Evolutionary conservation across 1,140 invertebrate genomes (phyloP), one percentile per base, ranked within the genome.

Genomic region (Megathymus violae): DNA sequence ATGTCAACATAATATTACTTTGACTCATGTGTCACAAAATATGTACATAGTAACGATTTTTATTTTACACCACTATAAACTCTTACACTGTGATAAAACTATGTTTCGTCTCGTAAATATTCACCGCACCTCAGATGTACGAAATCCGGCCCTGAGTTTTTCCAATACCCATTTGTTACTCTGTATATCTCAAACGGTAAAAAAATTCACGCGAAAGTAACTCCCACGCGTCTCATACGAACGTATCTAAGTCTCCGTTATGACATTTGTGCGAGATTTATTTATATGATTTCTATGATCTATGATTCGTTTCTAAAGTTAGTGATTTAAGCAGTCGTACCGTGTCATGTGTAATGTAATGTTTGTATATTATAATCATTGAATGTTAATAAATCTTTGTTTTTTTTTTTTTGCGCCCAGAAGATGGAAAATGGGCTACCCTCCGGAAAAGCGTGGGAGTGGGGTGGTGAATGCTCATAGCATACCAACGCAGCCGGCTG

Each of bases 111-210:
- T 58, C 34, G 27, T 47, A 46, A 43, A 56, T 59, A 59, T 59
- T 59, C 54, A 59, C 41, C 22, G 43, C 19, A 59, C 38, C 52
- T 17, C 54, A 59, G 41, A 59, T 47, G 41, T 46, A 59, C 1
- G 43, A 25, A 59, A 36, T 4, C 41, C 25, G 9, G 9, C 44
- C 16, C 15, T 16, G 54, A 46, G 41, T 58, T 58, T 58, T 58
- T 58, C 54, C 54, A 11, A 58, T 58, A 58, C 22, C 40, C 40
- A 58, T 58, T 58, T 44, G 40, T 58, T 54, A 54, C 51, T 25
- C 27, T 16, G 9, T 3, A 19, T 58, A 58, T 58, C 40, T 25
- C 22, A 43, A 43, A 43, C 34, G 38, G 36, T 22, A 31, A 54
- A 54, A 54, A 56, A 56, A 43, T 36, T 56, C 38, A 43, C 13